Percentiles rank a stretch among this genome's conserved stretches.
phyloP scores from a whole-genome alignment of 2,888 invertebrate species.

The Dioctria linearis region DNA sequence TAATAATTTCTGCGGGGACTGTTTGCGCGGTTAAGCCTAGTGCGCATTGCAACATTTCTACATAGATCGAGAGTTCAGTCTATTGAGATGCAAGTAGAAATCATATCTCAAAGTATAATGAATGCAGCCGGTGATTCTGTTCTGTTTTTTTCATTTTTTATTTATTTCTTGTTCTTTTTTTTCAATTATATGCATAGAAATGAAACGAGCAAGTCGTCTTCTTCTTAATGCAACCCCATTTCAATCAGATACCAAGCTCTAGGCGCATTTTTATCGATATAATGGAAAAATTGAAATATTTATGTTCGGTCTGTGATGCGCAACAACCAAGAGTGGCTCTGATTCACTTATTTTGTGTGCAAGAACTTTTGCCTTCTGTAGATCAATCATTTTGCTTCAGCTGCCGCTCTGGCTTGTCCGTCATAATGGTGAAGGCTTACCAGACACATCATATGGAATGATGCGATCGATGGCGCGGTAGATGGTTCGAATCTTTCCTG shows the following conservation, averaged over 20 bases:
- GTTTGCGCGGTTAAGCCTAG: background rate
- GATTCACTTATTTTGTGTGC: constrained; percentile 35
- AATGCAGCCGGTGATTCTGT: background rate
- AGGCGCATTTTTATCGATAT: constrained; percentile 38
- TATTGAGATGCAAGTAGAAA: background rate
- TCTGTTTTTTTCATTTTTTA: too few relatives aligned
- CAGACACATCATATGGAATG: too few relatives aligned
- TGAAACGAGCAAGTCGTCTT: too few relatives aligned
- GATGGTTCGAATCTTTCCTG: constrained; percentile 4
- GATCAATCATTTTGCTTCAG: constrained; percentile 35
- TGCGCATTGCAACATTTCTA: constrained; percentile 6
- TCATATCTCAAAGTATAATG: background rate
- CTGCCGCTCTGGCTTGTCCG: constrained; percentile 2
- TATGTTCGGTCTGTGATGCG: constrained; percentile 21
- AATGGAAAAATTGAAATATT: constrained; percentile 41
- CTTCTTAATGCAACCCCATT: background rate
- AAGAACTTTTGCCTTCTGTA: constrained; percentile 16
- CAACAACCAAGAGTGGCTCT: constrained; percentile 14
- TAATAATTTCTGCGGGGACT: constrained; percentile 15
- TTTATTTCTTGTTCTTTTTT: too few relatives aligned
- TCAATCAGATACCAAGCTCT: constrained; percentile 28
- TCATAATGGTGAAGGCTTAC: background rate
- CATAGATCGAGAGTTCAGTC: background rate
- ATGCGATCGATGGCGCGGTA: too few relatives aligned
- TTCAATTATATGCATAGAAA: too few relatives aligned